phyloP scores from a whole-genome alignment of 2,888 invertebrate species.

The Rhodophaea formosa region DNA sequence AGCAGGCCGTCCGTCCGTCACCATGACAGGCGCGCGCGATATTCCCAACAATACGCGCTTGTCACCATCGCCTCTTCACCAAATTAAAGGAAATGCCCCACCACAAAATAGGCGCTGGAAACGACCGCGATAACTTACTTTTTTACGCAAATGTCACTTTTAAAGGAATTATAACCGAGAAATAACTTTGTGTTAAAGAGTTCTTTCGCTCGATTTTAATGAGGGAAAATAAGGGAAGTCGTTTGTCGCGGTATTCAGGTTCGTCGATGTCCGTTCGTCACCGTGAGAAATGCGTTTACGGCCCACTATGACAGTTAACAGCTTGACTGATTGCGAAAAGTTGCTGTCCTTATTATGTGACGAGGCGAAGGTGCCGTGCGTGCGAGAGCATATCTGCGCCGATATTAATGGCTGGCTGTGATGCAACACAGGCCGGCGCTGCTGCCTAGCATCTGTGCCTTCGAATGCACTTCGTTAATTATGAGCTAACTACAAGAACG shows the following conservation, averaged over 20 bases:
- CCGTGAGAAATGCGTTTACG: slow-evolving; percentile 48
- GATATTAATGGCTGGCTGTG: slow-evolving; percentile 37
- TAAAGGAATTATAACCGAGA: slow-evolving; percentile 48
- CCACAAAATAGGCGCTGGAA: slow-evolving; percentile 53
- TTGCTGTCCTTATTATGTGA: slow-evolving; percentile 39
- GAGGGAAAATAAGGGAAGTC: slow-evolving; percentile 55
- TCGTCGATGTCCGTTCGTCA: slow-evolving; percentile 43
- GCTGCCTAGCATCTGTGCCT: slow-evolving; percentile 27
- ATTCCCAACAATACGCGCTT: slow-evolving; percentile 46
- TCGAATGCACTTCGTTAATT: slow-evolving; percentile 43
- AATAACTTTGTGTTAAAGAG: slow-evolving; percentile 47
- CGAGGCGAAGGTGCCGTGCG: slow-evolving; percentile 34
- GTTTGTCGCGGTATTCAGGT: slow-evolving; percentile 50
- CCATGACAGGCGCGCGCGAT: slow-evolving; percentile 54
- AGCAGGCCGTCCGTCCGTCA: slow-evolving; percentile 58
- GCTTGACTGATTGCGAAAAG: slow-evolving; percentile 50
- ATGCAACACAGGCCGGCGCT: slow-evolving; percentile 38
- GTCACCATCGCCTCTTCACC: slow-evolving; percentile 58
- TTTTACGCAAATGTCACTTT: slow-evolving; percentile 42
- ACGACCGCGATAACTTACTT: slow-evolving; percentile 44
- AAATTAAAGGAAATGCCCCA: slow-evolving; percentile 63
- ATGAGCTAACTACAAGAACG: slow-evolving; percentile 53
- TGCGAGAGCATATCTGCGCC: slow-evolving; percentile 40
- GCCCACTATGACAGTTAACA: slow-evolving; percentile 43
- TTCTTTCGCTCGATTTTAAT: slow-evolving; percentile 46